These are phyloP conservation scores for Mycalesis mineus DNA, from an alignment of 2,888 invertebrate species.

Conservation along the genomic window DNA sequence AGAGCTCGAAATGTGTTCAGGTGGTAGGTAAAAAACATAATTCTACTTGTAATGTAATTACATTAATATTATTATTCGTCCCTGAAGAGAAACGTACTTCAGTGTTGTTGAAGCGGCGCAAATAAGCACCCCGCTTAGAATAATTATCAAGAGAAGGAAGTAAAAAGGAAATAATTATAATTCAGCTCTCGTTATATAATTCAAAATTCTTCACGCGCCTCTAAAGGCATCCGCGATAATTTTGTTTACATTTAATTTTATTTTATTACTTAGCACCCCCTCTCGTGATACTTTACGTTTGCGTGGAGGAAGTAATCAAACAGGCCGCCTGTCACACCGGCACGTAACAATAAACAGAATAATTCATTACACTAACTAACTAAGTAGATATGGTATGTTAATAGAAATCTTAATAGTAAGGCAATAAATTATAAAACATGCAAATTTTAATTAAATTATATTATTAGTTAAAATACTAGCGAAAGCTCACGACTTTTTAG, in stretches of 20 bases:
- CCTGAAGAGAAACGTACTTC: no score
- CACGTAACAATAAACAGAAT: constrained; percentile 21
- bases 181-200: background rate
- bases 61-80: no score
- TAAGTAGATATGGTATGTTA: background rate
- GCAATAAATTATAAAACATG: no score
- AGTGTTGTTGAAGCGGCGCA: background rate
- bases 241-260: constrained; percentile 22
- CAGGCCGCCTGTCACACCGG: constrained; percentile 28
- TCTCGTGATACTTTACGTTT: constrained; percentile 9
- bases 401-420: no score
- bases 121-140: background rate
- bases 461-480: no score
- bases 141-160: background rate
- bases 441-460: no score
- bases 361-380: constrained; percentile 9
- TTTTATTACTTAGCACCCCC: constrained; percentile 16
- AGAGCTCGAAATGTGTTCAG: no score
- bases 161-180: background rate
- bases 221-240: constrained; percentile 15
- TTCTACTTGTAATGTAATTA: no score
- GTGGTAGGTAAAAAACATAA: no score
- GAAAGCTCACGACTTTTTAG: no score
- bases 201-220: constrained; percentile 5
- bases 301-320: constrained; percentile 30